phyloP scores from a whole-genome alignment of 1,140 invertebrate species.

The Penaeus indicus region DNA sequence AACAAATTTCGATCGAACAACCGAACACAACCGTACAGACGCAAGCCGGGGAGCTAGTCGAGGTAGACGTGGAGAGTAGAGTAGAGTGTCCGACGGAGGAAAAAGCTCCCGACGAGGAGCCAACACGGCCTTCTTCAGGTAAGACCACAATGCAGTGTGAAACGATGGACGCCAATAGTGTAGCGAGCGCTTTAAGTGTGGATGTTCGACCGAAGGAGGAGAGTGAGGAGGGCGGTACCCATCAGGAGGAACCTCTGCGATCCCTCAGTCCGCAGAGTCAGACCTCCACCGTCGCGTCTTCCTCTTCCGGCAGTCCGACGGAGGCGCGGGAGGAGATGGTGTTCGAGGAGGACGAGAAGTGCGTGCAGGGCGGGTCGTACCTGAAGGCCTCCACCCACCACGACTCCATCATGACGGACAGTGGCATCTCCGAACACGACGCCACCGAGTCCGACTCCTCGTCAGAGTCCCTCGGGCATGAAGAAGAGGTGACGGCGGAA shows the following conservation, averaged over 20 bases:
- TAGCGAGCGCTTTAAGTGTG: background rate
- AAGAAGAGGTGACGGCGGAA: background rate
- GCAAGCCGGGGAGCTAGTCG: no score
- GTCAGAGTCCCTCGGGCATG: slow-evolving; percentile 40
- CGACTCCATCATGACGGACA: slow-evolving; percentile 55
- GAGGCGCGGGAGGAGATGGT: slow-evolving; percentile 27
- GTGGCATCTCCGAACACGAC: slow-evolving; percentile 46
- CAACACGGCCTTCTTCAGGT: slow-evolving; percentile 19
- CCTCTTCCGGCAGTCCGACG: slow-evolving; percentile 33
- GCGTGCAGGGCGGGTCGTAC: no score
- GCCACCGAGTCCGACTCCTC: slow-evolving; percentile 50
- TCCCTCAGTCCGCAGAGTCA: slow-evolving; percentile 23
- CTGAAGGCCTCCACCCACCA: background rate
- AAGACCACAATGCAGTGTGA: slow-evolving; percentile 6
- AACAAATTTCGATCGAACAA: no score
- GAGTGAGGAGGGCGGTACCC: background rate
- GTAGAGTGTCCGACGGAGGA: no score
- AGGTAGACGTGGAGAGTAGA: no score
- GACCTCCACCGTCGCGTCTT: slow-evolving; percentile 22
- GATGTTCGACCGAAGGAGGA: background rate
- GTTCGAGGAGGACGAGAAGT: background rate
- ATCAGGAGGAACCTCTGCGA: background rate
- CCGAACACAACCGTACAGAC: no score
- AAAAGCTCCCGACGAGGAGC: slow-evolving; percentile 25
- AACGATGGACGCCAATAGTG: slow-evolving; percentile 1